A percentile compares a stretch with the other conserved stretches of the same genome.
These are phyloP conservation scores for Zaprionus inermis DNA, from an alignment of 1,140 invertebrate species.

Conservation along the genomic window DNA sequence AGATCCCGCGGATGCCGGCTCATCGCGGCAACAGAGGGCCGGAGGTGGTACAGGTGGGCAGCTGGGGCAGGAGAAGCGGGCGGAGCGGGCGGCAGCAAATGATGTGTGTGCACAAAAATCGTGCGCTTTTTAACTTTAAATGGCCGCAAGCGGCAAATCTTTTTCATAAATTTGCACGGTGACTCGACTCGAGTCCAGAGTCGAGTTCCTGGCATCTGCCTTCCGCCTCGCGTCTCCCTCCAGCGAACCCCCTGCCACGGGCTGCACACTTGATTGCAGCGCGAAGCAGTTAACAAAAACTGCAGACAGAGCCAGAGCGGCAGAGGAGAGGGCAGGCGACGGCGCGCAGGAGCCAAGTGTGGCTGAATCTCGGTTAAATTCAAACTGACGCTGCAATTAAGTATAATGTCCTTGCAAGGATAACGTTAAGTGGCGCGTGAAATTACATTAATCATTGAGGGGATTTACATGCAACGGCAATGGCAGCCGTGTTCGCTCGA, in stretches of 20 bases:
- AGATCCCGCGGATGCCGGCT: neutral
- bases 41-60: neutral
- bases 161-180: constrained; percentile 78
- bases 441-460: constrained; percentile 84
- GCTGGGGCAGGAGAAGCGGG: neutral
- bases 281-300: constrained; percentile 35
- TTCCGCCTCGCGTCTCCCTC: neutral
- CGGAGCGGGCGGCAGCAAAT: constrained; percentile 25
- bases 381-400: constrained; percentile 83
- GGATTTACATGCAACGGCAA: constrained; percentile 74
- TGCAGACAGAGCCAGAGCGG: neutral
- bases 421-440: constrained; percentile 84
- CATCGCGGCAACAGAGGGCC: neutral
- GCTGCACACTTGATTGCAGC: constrained; percentile 13
- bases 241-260: neutral
- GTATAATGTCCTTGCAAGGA: constrained; percentile 83
- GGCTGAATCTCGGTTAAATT: constrained; percentile 73
- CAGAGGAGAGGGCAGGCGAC: neutral
- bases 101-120: constrained; percentile 59
- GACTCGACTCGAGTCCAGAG: constrained; percentile 42
- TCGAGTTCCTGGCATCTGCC: neutral
- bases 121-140: constrained; percentile 79
- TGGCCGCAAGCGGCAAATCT: constrained; percentile 78
- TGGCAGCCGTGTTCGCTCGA: neutral
- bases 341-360: neutral